A percentile compares a stretch with the other conserved stretches of the same genome.
Evolutionary conservation across 2,888 invertebrate species (phyloP).

Genomic region (Idaea straminata): DNA sequence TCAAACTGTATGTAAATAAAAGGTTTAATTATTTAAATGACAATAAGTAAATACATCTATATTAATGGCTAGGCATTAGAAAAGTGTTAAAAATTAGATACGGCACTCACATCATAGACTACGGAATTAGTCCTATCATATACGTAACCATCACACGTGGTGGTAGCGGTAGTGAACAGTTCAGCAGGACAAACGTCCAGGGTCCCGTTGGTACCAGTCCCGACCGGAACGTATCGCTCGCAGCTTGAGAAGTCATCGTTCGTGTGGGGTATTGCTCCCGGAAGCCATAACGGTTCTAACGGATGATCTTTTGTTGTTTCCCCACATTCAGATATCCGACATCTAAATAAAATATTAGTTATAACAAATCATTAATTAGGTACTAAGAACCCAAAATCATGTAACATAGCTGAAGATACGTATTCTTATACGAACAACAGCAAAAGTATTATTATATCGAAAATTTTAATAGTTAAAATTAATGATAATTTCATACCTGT

Average conservation of each 20-base stretch:
- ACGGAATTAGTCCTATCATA: constrained; percentile 59
- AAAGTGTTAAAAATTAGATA: not conserved
- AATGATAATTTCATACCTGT: constrained; percentile 75
- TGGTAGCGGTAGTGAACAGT: constrained; percentile 37
- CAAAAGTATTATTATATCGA: not conserved
- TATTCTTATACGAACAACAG: too few relatives aligned
- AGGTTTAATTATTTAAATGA: too few relatives aligned
- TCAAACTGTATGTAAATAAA: constrained; percentile 75
- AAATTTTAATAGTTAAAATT: not conserved
- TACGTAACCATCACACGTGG: constrained; percentile 50
- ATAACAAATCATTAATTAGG: too few relatives aligned
- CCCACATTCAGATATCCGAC: constrained; percentile 76
- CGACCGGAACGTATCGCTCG: constrained; percentile 51
- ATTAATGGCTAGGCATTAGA: not conserved
- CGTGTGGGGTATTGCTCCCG: constrained; percentile 59
- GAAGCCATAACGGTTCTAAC: constrained; percentile 66
- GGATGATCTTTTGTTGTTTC: constrained; percentile 46
- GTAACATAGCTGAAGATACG: not conserved
- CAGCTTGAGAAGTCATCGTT: constrained; percentile 61
- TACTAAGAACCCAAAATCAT: not conserved
- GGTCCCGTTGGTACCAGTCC: constrained; percentile 38
- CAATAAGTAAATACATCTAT: not conserved
- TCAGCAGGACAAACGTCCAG: constrained; percentile 47
- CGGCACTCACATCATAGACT: constrained; percentile 59
- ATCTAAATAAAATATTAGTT: constrained; percentile 38